These are phyloP conservation scores for Jordanella pulchra DNA, from an alignment of 2,797 vertebrate species.

Conservation along the genomic window DNA sequence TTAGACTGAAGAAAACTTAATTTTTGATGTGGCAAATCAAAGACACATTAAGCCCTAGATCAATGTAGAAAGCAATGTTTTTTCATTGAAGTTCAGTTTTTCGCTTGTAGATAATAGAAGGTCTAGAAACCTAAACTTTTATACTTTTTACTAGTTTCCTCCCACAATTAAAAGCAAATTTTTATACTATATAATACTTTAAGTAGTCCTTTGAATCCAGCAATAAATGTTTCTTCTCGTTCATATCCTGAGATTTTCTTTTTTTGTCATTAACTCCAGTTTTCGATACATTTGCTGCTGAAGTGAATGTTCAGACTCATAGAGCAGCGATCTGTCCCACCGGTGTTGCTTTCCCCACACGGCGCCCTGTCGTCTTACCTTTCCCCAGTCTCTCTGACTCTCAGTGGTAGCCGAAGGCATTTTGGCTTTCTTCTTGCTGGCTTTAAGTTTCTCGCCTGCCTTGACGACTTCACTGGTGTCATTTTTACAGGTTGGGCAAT, in stretches of 20 bases:
- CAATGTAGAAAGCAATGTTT: no score
- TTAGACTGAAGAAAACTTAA: not conserved
- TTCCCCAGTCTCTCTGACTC: conserved; percentile 98
- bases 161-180: no score
- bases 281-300: no score
- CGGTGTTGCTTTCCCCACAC: not conserved
- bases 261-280: no score
- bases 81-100: not conserved
- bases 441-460: conserved; percentile 95
- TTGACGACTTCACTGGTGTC: conserved; percentile 98
- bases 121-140: no score
- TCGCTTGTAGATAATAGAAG: not conserved
- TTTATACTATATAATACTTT: no score
- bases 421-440: conserved; percentile 99
- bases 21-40: not conserved
- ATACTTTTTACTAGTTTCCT: no score
- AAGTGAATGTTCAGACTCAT: no score
- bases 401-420: conserved; percentile 98
- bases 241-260: no score
- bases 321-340: conserved; percentile 11
- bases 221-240: no score
- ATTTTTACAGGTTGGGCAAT: conserved; percentile 99
- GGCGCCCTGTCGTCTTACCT: conserved; percentile 78
- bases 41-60: not conserved
- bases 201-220: no score